Conservation (phyloP, 2,113 vertebrate species). For the Phaethon lepturus region DNA sequence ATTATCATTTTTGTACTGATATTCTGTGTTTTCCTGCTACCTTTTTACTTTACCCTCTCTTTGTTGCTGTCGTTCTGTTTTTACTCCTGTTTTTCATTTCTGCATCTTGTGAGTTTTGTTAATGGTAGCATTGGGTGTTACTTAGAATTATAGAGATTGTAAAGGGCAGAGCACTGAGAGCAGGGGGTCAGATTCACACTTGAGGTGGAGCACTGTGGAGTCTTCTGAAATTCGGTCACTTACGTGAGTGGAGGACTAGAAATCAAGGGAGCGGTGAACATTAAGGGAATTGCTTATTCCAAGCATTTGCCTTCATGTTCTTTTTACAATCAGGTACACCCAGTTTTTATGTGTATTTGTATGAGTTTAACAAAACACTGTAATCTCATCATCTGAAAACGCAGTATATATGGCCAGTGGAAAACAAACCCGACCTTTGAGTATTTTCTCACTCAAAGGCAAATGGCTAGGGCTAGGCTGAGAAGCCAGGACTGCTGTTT, state of each 20-base stretch:
- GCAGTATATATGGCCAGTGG: not conserved
- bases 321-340: not conserved
- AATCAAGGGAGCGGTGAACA: not conserved
- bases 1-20: not conserved
- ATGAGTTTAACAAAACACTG: not conserved
- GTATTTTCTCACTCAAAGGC: not conserved
- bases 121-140: not conserved
- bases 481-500: not conserved
- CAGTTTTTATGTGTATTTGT: not conserved
- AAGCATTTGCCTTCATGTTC: not conserved
- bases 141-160: not conserved
- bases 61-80: not conserved
- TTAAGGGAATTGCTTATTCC: not conserved
- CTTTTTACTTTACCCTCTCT: not conserved
- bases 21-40: not conserved
- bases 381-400: not conserved
- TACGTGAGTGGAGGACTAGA: not conserved
- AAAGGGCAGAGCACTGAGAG: not conserved
- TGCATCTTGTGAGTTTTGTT: not conserved
- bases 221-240: not conserved
- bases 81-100: not conserved
- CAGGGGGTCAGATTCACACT: not conserved
- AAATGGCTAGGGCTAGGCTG: not conserved
- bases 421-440: not conserved
- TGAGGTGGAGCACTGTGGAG: not conserved